Evolutionary conservation across 2,797 vertebrate genomes (phyloP), one percentile per base, ranked within the genome.

Genomic region (Hippopotamyrus pictus): DNA sequence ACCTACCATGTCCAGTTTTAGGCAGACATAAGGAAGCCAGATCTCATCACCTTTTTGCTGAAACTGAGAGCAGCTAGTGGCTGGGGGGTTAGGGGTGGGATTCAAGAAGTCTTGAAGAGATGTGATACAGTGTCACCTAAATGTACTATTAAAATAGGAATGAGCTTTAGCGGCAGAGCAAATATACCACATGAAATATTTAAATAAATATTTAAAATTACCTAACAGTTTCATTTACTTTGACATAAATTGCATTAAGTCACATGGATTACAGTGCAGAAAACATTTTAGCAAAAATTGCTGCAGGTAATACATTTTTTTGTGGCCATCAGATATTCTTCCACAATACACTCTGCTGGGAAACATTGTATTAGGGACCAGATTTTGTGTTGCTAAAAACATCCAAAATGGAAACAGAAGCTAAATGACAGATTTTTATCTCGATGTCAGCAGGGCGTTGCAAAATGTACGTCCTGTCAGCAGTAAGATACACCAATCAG

Each of bases 1-100:
- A 79, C 25, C 88, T 51, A 83, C 69, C 41, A 69, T 73, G 44
- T 88, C 87, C 89, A 65, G 48, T 33, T 17, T 5, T 53, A 88
- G 33, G 84, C 17, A 53, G 33, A 19, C 33, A 79, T 29, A 12
- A 44, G 22, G 11, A 51, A 69, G 62, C 46, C 48, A 62, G 69
- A 87, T n/a, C 17, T 57, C 59, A 62, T 62, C n/a, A 9, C 8
- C 22, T 62, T 22, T 59, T 25, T 62, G n/a, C n/a, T 73, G 65
- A 3, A 29, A 73, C 65, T 14, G 65, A 4, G 29, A 14, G 65
- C 85, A 82, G 89, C 82, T 65, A 37, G 88, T 86, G 79, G 76
- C 33, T 25, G 12, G 62, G 3, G 12, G 3, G 37, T 3, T 3
- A 1, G 3, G 46, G 50, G 22, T 4, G 3, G n/a, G 22, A 11